These are phyloP conservation scores for Recurvirostra avosetta DNA, from an alignment of 2,113 vertebrate species.

Conservation along the genomic window DNA sequence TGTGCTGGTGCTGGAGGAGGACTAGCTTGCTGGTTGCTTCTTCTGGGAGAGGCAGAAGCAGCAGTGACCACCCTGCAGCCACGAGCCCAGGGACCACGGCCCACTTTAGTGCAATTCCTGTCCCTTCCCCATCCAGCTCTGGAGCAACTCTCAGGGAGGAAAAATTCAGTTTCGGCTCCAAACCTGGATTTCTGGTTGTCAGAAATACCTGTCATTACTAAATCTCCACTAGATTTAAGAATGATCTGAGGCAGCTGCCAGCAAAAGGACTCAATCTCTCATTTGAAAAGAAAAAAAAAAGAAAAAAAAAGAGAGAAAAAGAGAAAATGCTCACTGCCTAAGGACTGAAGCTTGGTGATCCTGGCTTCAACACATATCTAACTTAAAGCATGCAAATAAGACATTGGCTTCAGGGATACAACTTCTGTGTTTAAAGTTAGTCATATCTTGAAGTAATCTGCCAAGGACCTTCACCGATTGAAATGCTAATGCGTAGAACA, in stretches of 20 bases:
- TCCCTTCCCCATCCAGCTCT: not conserved
- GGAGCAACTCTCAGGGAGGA: not conserved
- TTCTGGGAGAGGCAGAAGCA: not conserved
- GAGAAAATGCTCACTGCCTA: not conserved
- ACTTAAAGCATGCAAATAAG: not conserved
- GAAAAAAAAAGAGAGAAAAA: not conserved
- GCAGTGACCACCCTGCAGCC: not conserved
- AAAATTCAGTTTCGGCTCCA: not conserved
- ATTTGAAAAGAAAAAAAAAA: not conserved
- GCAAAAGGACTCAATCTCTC: not conserved
- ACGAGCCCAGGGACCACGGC: not conserved
- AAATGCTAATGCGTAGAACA: not conserved
- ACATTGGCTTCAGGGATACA: not conserved
- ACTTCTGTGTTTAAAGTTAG: not conserved
- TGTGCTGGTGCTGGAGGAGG: not conserved
- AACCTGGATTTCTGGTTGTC: not conserved
- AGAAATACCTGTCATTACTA: not conserved
- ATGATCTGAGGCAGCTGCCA: not conserved
- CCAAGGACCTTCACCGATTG: not conserved
- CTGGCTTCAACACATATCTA: not conserved
- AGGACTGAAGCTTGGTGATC: not conserved
- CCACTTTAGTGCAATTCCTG: not conserved
- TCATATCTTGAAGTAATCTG: not conserved
- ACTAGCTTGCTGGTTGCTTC: not conserved
- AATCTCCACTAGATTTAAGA: not conserved